Conservation (phyloP, 2,113 vertebrate genomes). For the Hiodon alosoides region DNA sequence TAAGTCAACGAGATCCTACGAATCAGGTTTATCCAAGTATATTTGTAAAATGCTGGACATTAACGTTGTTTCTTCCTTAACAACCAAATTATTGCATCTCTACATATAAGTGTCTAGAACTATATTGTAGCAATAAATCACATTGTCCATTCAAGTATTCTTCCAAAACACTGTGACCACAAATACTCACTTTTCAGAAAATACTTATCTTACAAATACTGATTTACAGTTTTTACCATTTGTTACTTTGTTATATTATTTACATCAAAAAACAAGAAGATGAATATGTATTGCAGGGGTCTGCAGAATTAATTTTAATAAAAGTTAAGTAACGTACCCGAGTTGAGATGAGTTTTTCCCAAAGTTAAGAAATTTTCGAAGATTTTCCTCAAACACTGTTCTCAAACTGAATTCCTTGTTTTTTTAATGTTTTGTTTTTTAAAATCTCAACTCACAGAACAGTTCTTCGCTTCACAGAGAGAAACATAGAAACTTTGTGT, state of each 20-base stretch:
- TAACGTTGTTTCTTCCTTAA: background rate
- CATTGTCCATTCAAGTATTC: background rate
- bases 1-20: too few species aligned
- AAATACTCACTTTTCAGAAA: background rate
- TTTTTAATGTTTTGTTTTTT: conserved; percentile 35
- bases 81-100: too few species aligned
- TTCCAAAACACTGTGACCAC: background rate
- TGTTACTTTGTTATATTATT: background rate
- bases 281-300: background rate
- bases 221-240: background rate
- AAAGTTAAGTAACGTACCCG: conserved; percentile 45
- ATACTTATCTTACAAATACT: background rate
- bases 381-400: background rate
- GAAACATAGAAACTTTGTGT: conserved; percentile 40
- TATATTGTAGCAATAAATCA: background rate
- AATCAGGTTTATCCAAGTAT: too few species aligned
- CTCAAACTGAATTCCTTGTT: conserved; percentile 13
- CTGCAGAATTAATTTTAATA: background rate
- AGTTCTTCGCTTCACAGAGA: conserved; percentile 47
- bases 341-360: conserved; percentile 25
- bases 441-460: conserved; percentile 30
- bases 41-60: too few species aligned
- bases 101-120: too few species aligned
- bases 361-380: conserved; percentile 29
- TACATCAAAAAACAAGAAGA: background rate